phyloP scores from a whole-genome alignment of 2,113 vertebrate species.

The Cyprinodon brontotheroides region DNA sequence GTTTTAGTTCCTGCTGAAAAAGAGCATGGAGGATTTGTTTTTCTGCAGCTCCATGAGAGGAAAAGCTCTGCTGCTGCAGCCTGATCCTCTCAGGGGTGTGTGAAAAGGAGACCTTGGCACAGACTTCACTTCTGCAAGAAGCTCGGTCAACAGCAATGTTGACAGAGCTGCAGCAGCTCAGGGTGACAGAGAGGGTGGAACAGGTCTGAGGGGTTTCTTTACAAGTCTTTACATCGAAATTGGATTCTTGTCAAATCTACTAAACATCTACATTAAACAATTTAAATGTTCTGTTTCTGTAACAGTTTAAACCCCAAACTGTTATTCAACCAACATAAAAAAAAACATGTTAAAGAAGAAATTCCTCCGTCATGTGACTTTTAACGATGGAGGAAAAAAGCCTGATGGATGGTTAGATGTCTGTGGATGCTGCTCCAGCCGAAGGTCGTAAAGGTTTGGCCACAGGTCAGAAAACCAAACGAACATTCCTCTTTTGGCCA shows the following conservation, averaged over 20 bases:
- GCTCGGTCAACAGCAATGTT: conserved; percentile 62
- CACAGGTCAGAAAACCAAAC: background rate
- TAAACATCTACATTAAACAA: background rate
- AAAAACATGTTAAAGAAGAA: background rate
- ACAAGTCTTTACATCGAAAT: background rate
- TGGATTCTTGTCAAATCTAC: background rate
- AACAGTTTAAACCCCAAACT: too few species aligned
- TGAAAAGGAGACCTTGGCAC: conserved; percentile 68
- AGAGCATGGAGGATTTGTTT: conserved; percentile 31
- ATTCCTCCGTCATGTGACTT: background rate
- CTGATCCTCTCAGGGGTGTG: conserved; percentile 50
- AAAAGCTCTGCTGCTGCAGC: conserved; percentile 52
- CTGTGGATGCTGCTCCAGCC: background rate
- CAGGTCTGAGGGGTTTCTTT: background rate
- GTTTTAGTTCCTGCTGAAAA: conserved; percentile 50
- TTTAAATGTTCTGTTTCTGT: background rate
- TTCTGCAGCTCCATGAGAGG: conserved; percentile 35
- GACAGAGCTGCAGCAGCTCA: conserved; percentile 59
- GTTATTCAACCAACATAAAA: background rate
- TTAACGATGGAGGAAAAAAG: background rate
- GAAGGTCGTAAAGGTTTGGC: too few species aligned
- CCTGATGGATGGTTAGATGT: too few species aligned
- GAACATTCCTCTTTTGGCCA: background rate
- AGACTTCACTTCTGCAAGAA: conserved; percentile 32
- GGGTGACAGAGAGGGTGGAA: background rate